A percentile compares a stretch with the other conserved stretches of the same genome.
Evolutionary conservation across 2,888 invertebrate species (phyloP).

Genomic region (Cepaea hortensis): DNA sequence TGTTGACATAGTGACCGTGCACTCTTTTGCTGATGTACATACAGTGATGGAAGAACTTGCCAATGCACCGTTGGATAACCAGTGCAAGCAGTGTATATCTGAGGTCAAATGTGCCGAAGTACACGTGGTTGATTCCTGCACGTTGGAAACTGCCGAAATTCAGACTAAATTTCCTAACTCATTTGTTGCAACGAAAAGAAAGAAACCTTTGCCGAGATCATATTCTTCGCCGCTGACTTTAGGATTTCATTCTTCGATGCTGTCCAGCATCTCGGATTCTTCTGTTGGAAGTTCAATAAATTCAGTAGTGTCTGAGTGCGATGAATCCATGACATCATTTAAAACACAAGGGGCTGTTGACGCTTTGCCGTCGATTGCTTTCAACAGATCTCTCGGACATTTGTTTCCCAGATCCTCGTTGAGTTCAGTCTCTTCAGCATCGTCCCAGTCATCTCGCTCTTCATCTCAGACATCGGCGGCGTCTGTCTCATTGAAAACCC

Average conservation of each 20-base stretch:
- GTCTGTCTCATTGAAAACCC: neutral
- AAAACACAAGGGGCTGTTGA: neutral
- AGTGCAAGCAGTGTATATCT: neutral
- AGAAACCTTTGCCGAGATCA: constrained; percentile 19
- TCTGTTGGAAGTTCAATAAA: neutral
- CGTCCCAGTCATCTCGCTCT: constrained; percentile 39
- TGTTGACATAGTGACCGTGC: constrained; percentile 25
- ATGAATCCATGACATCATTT: constrained; percentile 36
- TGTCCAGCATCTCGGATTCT: constrained; percentile 19
- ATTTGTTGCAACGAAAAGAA: constrained; percentile 39
- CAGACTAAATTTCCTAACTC: constrained; percentile 48
- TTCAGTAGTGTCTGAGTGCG: neutral
- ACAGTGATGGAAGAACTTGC: constrained; percentile 21
- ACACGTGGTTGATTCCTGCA: neutral
- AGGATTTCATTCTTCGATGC: neutral
- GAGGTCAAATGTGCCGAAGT: neutral
- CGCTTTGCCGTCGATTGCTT: neutral
- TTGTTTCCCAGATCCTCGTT: constrained; percentile 22
- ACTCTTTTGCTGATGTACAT: constrained; percentile 10
- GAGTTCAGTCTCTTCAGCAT: constrained; percentile 19
- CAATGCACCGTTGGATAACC: neutral
- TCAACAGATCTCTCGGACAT: neutral
- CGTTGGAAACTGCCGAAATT: constrained; percentile 30
- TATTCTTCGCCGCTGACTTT: neutral
- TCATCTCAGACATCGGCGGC: neutral